These are phyloP conservation scores for Radopholus similis DNA, from an alignment of 1,140 invertebrate genomes.

Conservation along the genomic window DNA sequence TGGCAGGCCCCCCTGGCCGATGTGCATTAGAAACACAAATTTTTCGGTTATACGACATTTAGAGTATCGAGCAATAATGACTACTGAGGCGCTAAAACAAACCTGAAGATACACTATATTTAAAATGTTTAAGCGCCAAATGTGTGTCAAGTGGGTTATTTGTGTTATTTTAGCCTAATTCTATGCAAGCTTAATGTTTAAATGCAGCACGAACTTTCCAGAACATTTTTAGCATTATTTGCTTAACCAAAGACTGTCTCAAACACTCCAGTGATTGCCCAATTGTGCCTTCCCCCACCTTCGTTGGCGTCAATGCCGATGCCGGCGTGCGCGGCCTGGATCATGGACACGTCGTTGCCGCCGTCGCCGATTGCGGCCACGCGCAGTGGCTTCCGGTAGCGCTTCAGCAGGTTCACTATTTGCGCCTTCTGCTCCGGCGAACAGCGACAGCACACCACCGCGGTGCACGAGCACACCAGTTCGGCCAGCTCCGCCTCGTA, in stretches of 20 bases:
- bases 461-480: conserved; percentile 81
- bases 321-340: conserved; percentile 87
- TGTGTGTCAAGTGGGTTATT: no score
- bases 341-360: conserved; percentile 69
- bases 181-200: background rate
- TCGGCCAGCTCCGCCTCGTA: conserved; percentile 94
- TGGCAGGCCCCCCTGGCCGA: no score
- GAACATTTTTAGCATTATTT: background rate
- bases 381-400: conserved; percentile 74
- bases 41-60: no score
- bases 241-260: conserved; percentile 6
- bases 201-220: background rate
- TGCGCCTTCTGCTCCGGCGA: conserved; percentile 98
- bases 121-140: no score
- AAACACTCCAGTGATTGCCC: no score
- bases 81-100: no score
- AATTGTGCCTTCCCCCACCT: no score
- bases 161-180: no score
- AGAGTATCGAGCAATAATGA: no score
- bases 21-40: no score
- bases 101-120: no score
- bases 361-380: conserved; percentile 64
- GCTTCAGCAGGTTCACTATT: conserved; percentile 83
- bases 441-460: conserved; percentile 84
- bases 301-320: conserved; percentile 83